phyloP scores from a whole-genome alignment of 2,888 invertebrate genomes.

The Protodeltote pygarga region DNA sequence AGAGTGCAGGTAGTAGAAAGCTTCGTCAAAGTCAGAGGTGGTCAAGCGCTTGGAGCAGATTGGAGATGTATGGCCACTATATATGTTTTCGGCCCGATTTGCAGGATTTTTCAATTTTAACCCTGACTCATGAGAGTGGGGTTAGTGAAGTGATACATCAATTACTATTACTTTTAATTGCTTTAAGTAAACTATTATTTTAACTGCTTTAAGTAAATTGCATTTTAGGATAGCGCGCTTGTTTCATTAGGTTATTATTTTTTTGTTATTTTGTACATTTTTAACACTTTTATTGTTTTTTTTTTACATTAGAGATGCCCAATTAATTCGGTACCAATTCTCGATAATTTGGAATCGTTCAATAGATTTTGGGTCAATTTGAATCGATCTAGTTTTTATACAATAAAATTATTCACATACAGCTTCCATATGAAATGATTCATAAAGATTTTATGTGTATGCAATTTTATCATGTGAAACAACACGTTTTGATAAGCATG shows the following conservation, averaged over 20 bases:
- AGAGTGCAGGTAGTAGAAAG: conserved; percentile 59
- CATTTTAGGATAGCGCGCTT: conserved; percentile 78
- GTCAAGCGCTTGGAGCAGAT: conserved; percentile 56
- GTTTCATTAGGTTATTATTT: conserved; percentile 71
- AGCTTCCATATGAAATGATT: conserved; percentile 58
- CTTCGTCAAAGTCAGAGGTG: conserved; percentile 53
- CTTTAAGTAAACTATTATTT: conserved; percentile 77
- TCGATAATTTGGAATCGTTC: conserved; percentile 64
- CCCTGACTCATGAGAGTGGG: conserved; percentile 55
- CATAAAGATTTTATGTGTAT: conserved; percentile 57
- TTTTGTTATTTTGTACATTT: conserved; percentile 83
- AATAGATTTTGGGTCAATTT: conserved; percentile 69
- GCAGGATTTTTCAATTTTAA: conserved; percentile 75
- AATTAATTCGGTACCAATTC: conserved; percentile 74
- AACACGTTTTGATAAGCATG: conserved; percentile 45
- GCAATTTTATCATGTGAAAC: conserved; percentile 56
- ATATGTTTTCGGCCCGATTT: conserved; percentile 86
- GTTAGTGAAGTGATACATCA: conserved; percentile 75
- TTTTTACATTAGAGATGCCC: conserved; percentile 70
- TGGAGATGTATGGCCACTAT: conserved; percentile 80
- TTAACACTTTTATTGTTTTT: conserved; percentile 72
- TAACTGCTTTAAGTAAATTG: conserved; percentile 73
- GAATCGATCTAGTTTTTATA: conserved; percentile 55
- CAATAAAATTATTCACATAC: conserved; percentile 57
- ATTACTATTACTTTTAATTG: conserved; percentile 59